phyloP scores from a whole-genome alignment of 2,113 vertebrate genomes.

The Piaya cayana region DNA sequence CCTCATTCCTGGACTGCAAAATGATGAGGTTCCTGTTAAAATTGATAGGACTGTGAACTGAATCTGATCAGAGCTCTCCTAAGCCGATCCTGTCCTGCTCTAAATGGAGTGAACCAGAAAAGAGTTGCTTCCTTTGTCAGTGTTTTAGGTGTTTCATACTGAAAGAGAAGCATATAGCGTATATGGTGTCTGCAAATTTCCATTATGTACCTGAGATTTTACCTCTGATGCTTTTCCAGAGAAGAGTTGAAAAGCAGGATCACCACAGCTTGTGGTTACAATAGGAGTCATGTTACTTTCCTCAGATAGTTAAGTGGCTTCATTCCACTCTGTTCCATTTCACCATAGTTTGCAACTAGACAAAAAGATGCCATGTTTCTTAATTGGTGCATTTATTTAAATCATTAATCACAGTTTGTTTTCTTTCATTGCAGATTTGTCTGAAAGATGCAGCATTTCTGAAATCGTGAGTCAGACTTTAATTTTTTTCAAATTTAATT shows the following conservation, averaged over 20 bases:
- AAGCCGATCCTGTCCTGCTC: not conserved
- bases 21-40: not conserved
- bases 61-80: not conserved
- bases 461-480: constrained; percentile 78
- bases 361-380: not conserved
- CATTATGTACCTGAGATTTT: not conserved
- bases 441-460: constrained; percentile 87
- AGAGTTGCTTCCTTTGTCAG: not conserved
- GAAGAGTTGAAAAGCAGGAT: not conserved
- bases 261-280: not conserved
- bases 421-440: constrained; percentile 82
- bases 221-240: not conserved
- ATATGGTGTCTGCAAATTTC: not conserved
- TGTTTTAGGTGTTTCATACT: not conserved
- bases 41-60: not conserved
- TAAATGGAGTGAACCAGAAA: not conserved
- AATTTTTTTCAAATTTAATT: not conserved
- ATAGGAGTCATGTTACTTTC: not conserved
- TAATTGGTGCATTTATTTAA: not conserved
- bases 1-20: not conserved
- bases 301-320: not conserved
- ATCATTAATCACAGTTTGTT: not conserved
- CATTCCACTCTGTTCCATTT: not conserved
- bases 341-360: not conserved
- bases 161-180: not conserved